Conservation (phyloP, 2,113 vertebrate species). For the Garra rufa region DNA sequence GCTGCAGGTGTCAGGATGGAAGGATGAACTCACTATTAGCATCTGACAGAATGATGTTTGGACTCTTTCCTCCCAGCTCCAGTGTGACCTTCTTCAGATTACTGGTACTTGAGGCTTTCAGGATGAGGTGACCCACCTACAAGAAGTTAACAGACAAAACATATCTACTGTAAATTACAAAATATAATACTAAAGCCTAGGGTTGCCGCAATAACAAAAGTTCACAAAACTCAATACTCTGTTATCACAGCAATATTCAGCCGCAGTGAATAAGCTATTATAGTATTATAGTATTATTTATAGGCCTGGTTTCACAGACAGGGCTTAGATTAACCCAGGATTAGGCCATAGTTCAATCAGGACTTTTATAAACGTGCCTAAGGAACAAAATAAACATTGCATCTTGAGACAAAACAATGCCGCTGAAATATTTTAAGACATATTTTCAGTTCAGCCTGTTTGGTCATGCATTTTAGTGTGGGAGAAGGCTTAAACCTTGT, state of each 20-base stretch:
- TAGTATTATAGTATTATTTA: background rate
- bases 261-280: background rate
- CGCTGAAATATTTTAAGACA: too few species aligned
- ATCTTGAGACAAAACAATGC: too few species aligned
- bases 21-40: constrained; percentile 81
- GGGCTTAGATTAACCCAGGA: background rate
- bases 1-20: background rate
- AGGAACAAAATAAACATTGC: too few species aligned
- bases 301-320: background rate
- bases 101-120: constrained; percentile 88
- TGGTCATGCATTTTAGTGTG: too few species aligned
- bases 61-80: constrained; percentile 97
- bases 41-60: constrained; percentile 94
- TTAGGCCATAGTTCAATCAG: background rate
- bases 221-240: background rate
- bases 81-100: constrained; percentile 96
- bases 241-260: background rate
- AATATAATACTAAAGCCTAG: background rate
- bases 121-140: constrained; percentile 92
- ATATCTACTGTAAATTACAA: background rate
- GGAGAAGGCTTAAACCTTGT: too few species aligned
- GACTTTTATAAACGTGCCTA: background rate
- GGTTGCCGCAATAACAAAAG: background rate
- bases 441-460: too few species aligned
- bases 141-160: background rate